Conservation (phyloP, 2,113 vertebrate genomes). For the Scomber japonicus region DNA sequence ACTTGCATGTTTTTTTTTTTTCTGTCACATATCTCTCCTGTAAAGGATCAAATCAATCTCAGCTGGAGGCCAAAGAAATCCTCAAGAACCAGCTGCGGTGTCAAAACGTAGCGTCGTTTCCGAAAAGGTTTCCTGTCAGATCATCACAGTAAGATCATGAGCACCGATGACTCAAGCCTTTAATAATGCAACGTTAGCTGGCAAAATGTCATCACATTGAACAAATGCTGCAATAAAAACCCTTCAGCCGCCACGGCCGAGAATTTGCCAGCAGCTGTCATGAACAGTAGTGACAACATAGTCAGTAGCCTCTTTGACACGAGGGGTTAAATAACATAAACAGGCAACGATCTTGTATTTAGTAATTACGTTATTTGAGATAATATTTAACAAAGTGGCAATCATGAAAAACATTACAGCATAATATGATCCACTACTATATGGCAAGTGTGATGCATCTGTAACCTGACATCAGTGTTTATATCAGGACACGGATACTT, state of each 20-base stretch:
- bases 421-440: too few species aligned
- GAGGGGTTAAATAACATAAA: constrained; percentile 24
- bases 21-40: background rate
- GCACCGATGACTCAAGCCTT: constrained; percentile 54
- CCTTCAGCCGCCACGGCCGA: constrained; percentile 13
- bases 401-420: background rate
- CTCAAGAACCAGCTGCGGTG: too few species aligned
- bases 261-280: constrained; percentile 41
- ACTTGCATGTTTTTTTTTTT: background rate
- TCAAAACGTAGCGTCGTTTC: constrained; percentile 8
- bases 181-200: constrained; percentile 33
- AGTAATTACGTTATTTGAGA: background rate
- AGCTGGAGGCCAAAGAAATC: too few species aligned
- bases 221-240: constrained; percentile 41
- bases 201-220: constrained; percentile 44
- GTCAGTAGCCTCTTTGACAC: background rate
- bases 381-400: constrained; percentile 12
- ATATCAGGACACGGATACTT: too few species aligned
- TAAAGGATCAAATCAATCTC: background rate
- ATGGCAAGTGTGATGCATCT: too few species aligned
- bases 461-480: too few species aligned
- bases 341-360: background rate
- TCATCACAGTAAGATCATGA: constrained; percentile 20
- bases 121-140: constrained; percentile 37
- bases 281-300: constrained; percentile 23